These are phyloP conservation scores for Limnodromus scolopaceus DNA, from an alignment of 2,797 vertebrate genomes.

Conservation along the genomic window DNA sequence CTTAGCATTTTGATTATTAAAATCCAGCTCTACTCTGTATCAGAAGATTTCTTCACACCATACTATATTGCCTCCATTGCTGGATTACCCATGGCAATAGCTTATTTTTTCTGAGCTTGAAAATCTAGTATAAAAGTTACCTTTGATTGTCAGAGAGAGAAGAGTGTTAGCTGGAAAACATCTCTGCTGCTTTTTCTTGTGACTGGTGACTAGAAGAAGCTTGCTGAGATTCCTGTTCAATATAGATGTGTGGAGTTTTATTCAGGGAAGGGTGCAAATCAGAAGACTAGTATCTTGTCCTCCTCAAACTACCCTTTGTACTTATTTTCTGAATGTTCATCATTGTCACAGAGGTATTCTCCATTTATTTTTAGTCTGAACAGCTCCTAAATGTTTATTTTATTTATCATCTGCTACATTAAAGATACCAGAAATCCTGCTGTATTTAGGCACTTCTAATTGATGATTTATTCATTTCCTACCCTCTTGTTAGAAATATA, in stretches of 20 bases:
- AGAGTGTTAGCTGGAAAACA: background rate
- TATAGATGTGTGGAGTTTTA: background rate
- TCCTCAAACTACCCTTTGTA: background rate
- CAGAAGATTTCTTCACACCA: constrained; percentile 26
- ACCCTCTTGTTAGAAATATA: background rate
- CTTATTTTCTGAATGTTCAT: background rate
- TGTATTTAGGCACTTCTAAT: background rate
- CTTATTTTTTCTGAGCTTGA: constrained; percentile 20
- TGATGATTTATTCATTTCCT: background rate
- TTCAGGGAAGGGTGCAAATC: background rate
- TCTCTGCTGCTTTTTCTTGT: background rate
- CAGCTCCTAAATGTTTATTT: background rate
- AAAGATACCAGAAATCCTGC: background rate
- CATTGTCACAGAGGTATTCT: background rate
- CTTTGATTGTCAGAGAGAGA: background rate
- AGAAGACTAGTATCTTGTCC: fast-evolving
- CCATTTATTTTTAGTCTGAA: background rate
- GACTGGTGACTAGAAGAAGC: background rate
- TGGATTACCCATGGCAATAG: background rate
- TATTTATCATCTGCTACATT: background rate
- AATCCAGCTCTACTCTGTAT: constrained; percentile 25
- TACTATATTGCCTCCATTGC: background rate
- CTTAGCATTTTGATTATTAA: constrained; percentile 63
- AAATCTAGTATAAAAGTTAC: background rate
- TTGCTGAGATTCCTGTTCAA: background rate